A percentile compares a stretch with the other conserved stretches of the same genome.
Conservation (phyloP, 35 echinoderm and acorn worm species). For the Acanthaster planci region DNA sequence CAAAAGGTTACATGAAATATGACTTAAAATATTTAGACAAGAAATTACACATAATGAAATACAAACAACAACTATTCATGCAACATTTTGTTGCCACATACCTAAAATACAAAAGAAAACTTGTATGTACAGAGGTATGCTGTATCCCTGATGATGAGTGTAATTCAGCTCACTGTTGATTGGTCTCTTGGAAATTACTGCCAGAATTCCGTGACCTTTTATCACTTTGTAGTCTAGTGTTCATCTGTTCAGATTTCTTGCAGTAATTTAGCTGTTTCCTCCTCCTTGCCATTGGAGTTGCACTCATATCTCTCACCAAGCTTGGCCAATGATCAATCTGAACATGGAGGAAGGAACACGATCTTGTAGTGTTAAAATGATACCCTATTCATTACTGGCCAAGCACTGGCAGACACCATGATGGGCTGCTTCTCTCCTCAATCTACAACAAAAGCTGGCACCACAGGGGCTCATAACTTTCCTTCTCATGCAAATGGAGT, state of each 20-base stretch:
- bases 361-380: not conserved
- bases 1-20: not conserved
- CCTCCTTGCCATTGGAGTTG: conserved; percentile 4
- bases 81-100: not conserved
- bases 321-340: not conserved
- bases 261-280: not conserved
- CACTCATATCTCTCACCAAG: not conserved
- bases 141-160: not conserved
- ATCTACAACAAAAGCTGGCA: not conserved
- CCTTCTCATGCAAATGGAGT: not conserved
- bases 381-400: not conserved
- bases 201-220: not conserved
- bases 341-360: not conserved
- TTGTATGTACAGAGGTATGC: not conserved
- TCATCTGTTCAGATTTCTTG: not conserved
- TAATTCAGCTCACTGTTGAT: conserved; percentile 2
- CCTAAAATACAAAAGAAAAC: not conserved
- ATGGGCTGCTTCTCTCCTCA: not conserved
- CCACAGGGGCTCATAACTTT: not conserved
- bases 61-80: not conserved
- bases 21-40: not conserved
- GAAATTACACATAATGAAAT: not conserved
- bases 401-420: not conserved
- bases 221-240: not conserved
- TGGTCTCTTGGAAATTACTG: not conserved